Percentiles rank a stretch among this genome's conserved stretches.
phyloP scores from a whole-genome alignment of 2,113 vertebrate species.

The Lipotes vexillifer region DNA sequence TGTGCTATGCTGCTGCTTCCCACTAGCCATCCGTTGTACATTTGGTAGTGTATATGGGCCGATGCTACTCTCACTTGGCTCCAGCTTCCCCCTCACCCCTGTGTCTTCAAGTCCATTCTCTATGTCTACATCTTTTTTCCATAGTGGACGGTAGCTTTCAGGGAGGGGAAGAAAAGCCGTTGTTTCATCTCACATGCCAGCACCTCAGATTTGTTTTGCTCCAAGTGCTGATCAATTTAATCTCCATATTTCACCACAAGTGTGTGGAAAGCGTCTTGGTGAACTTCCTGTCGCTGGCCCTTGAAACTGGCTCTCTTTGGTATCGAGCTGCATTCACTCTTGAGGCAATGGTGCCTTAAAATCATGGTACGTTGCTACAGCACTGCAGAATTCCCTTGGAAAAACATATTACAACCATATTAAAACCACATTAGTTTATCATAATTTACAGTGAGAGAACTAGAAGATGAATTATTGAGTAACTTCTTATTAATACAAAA shows the following conservation, averaged over 20 bases:
- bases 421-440: constrained; percentile 58
- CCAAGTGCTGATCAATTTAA: background rate
- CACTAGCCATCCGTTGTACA: too few species aligned
- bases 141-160: background rate
- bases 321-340: background rate
- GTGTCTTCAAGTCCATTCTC: too few species aligned
- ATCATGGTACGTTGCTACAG: background rate
- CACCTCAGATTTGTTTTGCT: background rate
- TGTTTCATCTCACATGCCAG: background rate
- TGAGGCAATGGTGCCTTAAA: constrained; percentile 14
- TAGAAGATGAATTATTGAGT: constrained; percentile 63
- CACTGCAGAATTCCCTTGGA: constrained; percentile 30
- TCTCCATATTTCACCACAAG: background rate
- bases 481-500: constrained; percentile 53
- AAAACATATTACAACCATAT: constrained; percentile 56
- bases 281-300: background rate
- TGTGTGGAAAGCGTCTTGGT: background rate
- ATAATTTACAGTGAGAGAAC: constrained; percentile 48
- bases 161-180: background rate
- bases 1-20: too few species aligned
- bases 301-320: background rate
- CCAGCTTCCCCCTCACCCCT: too few species aligned
- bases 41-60: too few species aligned
- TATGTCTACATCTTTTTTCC: background rate
- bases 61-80: too few species aligned